Percentiles rank a stretch among this genome's conserved stretches.
phyloP scores from a whole-genome alignment of 1,140 invertebrate genomes.

The Oryzaephilus surinamensis region DNA sequence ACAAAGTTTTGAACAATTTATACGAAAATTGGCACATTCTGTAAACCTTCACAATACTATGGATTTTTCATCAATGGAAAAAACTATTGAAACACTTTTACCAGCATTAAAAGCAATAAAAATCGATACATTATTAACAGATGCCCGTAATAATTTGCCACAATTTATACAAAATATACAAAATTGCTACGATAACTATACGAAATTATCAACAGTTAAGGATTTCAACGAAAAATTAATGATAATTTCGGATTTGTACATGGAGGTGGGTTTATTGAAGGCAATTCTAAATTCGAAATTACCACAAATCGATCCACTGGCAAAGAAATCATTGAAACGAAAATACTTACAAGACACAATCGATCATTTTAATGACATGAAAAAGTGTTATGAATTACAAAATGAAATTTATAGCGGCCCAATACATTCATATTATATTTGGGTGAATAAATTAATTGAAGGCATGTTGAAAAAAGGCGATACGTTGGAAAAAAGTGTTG shows the following conservation, averaged over 20 bases:
- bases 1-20: too few species aligned
- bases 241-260: conserved; percentile 19
- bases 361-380: conserved; percentile 22
- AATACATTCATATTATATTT: conserved; percentile 30
- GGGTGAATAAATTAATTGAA: conserved; percentile 31
- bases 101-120: too few species aligned
- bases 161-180: neutral
- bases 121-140: too few species aligned
- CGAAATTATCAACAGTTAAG: too few species aligned
- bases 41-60: neutral
- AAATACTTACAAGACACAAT: conserved; percentile 52
- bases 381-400: conserved; percentile 21
- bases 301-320: conserved; percentile 59
- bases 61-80: neutral
- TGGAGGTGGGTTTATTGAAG: conserved; percentile 25
- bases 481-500: conserved; percentile 37
- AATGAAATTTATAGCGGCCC: conserved; percentile 24
- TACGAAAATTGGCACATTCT: neutral
- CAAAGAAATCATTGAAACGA: conserved; percentile 57
- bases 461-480: conserved; percentile 31
- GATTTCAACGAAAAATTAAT: conserved; percentile 8
- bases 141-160: neutral
- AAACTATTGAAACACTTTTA: neutral
- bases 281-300: conserved; percentile 32
- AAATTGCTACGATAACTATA: neutral